Evolutionary conservation across 2,797 vertebrate species (phyloP).

Genomic region (Mallotus villosus): DNA sequence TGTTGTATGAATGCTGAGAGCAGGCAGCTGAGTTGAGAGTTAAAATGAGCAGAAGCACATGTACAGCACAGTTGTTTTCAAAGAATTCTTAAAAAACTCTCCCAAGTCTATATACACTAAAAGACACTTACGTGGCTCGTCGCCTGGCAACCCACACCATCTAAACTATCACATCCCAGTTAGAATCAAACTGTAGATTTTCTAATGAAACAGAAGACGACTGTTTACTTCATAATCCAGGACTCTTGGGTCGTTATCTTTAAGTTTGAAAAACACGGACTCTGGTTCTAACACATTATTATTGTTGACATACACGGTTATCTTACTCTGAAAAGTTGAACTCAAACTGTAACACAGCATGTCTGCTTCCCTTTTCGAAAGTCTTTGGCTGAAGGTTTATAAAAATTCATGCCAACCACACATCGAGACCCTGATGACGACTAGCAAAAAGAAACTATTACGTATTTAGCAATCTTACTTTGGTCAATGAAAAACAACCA

Average conservation of each 20-base stretch:
- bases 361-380: constrained; percentile 67
- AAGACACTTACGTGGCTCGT: constrained; percentile 54
- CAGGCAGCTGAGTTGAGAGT: constrained; percentile 66
- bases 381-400: constrained; percentile 67
- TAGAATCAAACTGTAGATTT: constrained; percentile 58
- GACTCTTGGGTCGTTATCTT: constrained; percentile 20
- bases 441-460: background rate
- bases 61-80: constrained; percentile 77
- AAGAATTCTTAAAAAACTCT: constrained; percentile 48
- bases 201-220: constrained; percentile 47
- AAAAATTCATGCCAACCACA: constrained; percentile 6
- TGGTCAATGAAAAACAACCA: constrained; percentile 29
- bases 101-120: constrained; percentile 55
- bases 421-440: background rate
- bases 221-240: constrained; percentile 39
- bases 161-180: constrained; percentile 47
- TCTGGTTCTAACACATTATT: constrained; percentile 63
- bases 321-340: constrained; percentile 42
- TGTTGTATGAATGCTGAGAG: constrained; percentile 65
- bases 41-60: constrained; percentile 74
- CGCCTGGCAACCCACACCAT: constrained; percentile 43
- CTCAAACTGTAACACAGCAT: constrained; percentile 36
- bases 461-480: background rate
- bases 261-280: constrained; percentile 49
- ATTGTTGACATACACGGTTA: constrained; percentile 48